Base-by-base conservation (phyloP, 2,888 invertebrate species). In the Volucella zonaria region DNA sequence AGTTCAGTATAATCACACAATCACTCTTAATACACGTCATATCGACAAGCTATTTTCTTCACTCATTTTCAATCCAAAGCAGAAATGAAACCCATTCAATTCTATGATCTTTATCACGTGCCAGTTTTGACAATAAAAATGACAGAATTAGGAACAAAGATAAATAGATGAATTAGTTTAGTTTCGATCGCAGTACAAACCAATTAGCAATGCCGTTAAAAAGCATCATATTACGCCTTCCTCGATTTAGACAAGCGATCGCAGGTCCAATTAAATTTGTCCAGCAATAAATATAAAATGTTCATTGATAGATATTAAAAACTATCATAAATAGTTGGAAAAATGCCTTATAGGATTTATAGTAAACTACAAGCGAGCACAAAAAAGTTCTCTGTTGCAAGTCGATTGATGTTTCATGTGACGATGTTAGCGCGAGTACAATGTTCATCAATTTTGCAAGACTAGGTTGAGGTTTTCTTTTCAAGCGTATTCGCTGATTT, bases 71-170 rank as follows among this genome's bases (percentile, higher is more conserved):
- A 15, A 31, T 54, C 23, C 18, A 23, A 54, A 45, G 52, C 18
- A 40, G 18, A 4, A 14, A 38, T 6, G 18, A 10, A 51, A 49
- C 2, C n/a, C 43, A 45, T 3, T 6, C 12, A 12, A n/a, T 18
- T 83, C 77, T 80, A 74, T 73, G 75, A 87, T 87, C 85, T 85
- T 68, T 86, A 86, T 87, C 87, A 86, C 87, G 87, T 85, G 87
- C 87, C 82, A 87, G 86, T 78, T 87, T 87, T 86, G 85, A 87
- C 80, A 87, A 87, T 87, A 83, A 87, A 87, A 83, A 87, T 88
- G 86, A 87, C 87, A 83, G 71, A 51, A 71, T 51, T 58, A 8
- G 86, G 81, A 80, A 87, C 82, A 76, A 86, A 85, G 82, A 82
- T 85, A 85, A 81, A 82, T 80, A 66, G 70, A 76, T 68, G 80